Evolutionary conservation across 1,140 invertebrate species (phyloP).

Genomic region (Cydia strobilella): DNA sequence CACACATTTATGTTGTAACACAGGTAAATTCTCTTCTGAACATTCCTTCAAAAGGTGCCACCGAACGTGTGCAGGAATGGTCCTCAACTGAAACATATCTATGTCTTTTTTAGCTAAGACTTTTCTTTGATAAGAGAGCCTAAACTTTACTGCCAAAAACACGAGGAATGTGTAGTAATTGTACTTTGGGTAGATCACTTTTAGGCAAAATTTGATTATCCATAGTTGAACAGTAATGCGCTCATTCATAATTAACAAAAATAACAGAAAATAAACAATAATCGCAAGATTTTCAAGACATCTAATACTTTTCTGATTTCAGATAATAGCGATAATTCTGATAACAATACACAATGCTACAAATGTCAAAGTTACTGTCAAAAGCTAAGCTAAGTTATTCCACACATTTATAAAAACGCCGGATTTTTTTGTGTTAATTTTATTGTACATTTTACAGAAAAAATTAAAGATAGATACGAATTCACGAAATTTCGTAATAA

Average conservation of each 20-base stretch:
- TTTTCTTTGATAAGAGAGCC: constrained; percentile 55
- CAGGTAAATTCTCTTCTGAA: constrained; percentile 51
- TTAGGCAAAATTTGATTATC: constrained; percentile 70
- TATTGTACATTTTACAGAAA: no score
- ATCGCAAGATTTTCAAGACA: constrained; percentile 6
- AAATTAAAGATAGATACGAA: no score
- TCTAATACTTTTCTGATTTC: not conserved
- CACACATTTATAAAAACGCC: not conserved
- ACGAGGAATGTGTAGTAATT: constrained; percentile 65
- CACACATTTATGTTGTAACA: constrained; percentile 64
- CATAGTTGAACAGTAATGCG: constrained; percentile 56
- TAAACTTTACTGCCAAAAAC: constrained; percentile 69
- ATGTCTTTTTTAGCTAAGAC: constrained; percentile 40
- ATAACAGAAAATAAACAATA: constrained; percentile 29
- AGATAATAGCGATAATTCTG: not conserved
- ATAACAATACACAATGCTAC: not conserved
- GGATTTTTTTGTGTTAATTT: not conserved
- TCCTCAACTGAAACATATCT: constrained; percentile 54
- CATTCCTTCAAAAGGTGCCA: constrained; percentile 49
- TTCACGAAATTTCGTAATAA: no score
- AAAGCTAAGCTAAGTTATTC: not conserved
- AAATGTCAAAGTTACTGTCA: not conserved
- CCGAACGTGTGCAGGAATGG: constrained; percentile 49
- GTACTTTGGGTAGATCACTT: constrained; percentile 73
- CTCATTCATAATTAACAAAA: constrained; percentile 62